Evolutionary conservation across 2,113 vertebrate species (phyloP).

Genomic region (Capreolus pygargus): DNA sequence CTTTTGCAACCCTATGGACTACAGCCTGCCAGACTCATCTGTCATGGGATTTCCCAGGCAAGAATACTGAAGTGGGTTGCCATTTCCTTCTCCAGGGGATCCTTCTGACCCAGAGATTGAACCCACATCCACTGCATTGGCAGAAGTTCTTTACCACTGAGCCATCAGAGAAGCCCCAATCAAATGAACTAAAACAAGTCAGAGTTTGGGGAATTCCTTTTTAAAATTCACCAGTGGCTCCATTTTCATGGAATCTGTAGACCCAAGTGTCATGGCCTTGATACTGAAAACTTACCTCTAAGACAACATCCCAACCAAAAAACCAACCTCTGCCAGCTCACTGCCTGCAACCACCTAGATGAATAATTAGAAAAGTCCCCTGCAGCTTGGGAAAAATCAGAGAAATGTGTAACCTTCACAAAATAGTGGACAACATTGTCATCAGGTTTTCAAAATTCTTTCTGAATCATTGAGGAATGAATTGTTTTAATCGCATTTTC

Average conservation of each 20-base stretch:
- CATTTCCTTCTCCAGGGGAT: background rate
- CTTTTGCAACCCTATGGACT: background rate
- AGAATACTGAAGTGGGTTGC: background rate
- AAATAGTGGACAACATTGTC: slow-evolving; percentile 12
- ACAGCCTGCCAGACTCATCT: background rate
- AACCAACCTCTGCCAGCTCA: background rate
- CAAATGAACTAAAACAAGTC: background rate
- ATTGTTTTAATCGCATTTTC: slow-evolving; percentile 34
- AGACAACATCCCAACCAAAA: background rate
- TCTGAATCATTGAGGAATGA: background rate
- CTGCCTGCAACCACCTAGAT: background rate
- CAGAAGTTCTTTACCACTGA: background rate
- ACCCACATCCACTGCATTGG: background rate
- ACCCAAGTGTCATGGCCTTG: background rate
- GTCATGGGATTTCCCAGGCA: background rate
- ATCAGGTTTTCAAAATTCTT: background rate
- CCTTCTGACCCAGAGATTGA: background rate
- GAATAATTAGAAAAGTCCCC: background rate
- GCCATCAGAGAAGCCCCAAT: background rate
- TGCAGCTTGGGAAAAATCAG: background rate
- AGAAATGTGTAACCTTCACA: background rate
- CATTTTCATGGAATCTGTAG: background rate
- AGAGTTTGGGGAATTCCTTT: background rate
- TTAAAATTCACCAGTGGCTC: background rate
- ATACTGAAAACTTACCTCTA: background rate